Evolutionary conservation across 2,797 vertebrate species (phyloP), one percentile per base, ranked within the genome.

Genomic region (Melanitta fusca): DNA sequence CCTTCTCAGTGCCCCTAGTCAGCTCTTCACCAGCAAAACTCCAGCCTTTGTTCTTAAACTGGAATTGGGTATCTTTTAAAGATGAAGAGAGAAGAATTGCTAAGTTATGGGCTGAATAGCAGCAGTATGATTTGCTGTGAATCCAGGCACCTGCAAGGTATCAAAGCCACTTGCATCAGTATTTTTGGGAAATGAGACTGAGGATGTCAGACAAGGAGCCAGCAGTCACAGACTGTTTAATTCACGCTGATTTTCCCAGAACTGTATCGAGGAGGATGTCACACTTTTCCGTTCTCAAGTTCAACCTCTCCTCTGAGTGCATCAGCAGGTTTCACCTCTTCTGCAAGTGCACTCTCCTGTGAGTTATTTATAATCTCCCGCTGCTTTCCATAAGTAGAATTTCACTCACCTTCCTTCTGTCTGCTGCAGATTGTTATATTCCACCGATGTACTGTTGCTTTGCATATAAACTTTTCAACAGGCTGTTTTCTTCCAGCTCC

Each of bases 341-440:
- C 84, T 80, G 57, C 87, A 96, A 85, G 21, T 36, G 12, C 10
- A 25, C 28, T 80, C 56, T 91, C 71, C 70, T 4, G 2, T 64
- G 56, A 72, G 84, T 84, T 94, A 85, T 80, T 95, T 95, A 86
- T 82, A 64, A 87, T 34, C 28, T 65, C 25, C 92, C 77, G 24
- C 60, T 87, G 60, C 38, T 84, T 77, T 65, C 72, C 8, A 0
- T 45, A 72, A 69, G 65, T 34, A 39, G 43, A 56, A 69, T 87
- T 93, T 88, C 65, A 53, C 41, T 91, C 30, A 9, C 32, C 41
- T 87, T 88, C 56, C 78, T 73, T 85, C 70, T 54, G 51, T 65
- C 69, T 72, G 51, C 75, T n/a, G 61, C 2, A 3, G 27, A 16
- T 36, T 21, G 17, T 54, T 80, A 14, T 20, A 39, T 47, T 61